Evolutionary conservation across 2,888 invertebrate genomes (phyloP).

Genomic region (Parnassius mnemosyne): DNA sequence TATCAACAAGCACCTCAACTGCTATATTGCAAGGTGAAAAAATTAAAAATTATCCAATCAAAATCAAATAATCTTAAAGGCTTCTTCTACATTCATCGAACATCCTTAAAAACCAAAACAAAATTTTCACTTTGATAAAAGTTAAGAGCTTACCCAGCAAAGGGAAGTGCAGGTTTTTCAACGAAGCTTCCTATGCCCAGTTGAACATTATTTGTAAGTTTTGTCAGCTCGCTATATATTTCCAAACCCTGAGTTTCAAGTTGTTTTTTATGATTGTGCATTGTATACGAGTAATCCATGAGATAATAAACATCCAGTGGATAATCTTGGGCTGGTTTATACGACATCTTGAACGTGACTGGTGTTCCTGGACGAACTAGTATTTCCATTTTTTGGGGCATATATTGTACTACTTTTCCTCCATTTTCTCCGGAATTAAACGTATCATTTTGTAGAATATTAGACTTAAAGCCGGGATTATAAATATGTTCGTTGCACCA

Average conservation of each 20-base stretch:
- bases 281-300: slow-evolving; percentile 88
- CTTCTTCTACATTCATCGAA: too few species aligned
- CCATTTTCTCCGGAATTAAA: slow-evolving; percentile 32
- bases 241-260: slow-evolving; percentile 73
- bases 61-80: too few species aligned
- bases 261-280: slow-evolving; percentile 78
- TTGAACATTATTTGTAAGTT: slow-evolving; percentile 82
- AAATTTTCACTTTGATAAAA: too few species aligned
- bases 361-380: slow-evolving; percentile 51
- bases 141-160: slow-evolving; percentile 52
- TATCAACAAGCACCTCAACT: too few species aligned
- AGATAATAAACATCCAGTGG: slow-evolving; percentile 92
- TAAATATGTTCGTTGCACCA: slow-evolving; percentile 44
- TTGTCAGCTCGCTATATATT: slow-evolving; percentile 75
- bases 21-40: too few species aligned
- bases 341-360: slow-evolving; percentile 66
- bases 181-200: slow-evolving; percentile 85
- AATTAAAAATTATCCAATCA: too few species aligned
- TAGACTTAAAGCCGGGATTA: slow-evolving; percentile 31
- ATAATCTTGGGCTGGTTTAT: slow-evolving; percentile 85
- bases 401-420: slow-evolving; percentile 63
- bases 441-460: slow-evolving; percentile 15
- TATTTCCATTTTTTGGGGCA: slow-evolving; percentile 77
- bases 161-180: slow-evolving; percentile 81
- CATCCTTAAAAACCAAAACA: too few species aligned